Base-by-base conservation (phyloP, 2,888 invertebrate species). In the Linyphia triangularis region DNA sequence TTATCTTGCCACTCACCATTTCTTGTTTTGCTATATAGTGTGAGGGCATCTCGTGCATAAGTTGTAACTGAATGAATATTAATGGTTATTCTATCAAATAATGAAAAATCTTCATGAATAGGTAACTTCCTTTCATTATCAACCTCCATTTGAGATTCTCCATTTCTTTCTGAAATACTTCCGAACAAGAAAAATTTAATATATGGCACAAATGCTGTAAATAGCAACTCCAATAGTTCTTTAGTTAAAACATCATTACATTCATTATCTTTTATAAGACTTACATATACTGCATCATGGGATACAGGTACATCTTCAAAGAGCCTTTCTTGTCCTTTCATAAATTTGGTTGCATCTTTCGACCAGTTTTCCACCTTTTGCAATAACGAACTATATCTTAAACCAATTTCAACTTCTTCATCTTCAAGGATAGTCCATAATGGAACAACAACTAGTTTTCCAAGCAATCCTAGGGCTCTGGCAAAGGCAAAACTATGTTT, bases 291-390 rank as follows among this genome's bases (percentile, higher is more conserved):
- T 67, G 89, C 89, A 89, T 89, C 89, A 84, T 84, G 89, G 28
- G 89, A 89, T 5, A 89, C 84, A 10, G 84, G 89, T 10, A 89
- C 84, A 79, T 89, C 89, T 33, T 89, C 89, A 89, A 89, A 89
- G 2, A 89, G 40, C 19, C 84, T 78, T 13, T 89, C 89, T 79
- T 89, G 89, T 0, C 89, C 89, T 73, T 79, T 89, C 89, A 89
- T 89, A 24, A 89, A 89, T 59, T 89, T 83, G 7, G 82, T 61
- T 6, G 89, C 75, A 73, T 89, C 89, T 79, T 89, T 89, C n/a
- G 82, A 57, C 89, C 89, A 89, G 57, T 79, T 78, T 67, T 84
- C 84, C 7, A 79, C 57, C n/a, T 72, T 89, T 51, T 78, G 63
- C 16, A 89, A 57, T 6, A 89, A 33, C 7, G 89, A 63, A 5